These are phyloP conservation scores for Sciurus niger DNA, from an alignment of 2,113 vertebrate species.

Conservation along the genomic window DNA sequence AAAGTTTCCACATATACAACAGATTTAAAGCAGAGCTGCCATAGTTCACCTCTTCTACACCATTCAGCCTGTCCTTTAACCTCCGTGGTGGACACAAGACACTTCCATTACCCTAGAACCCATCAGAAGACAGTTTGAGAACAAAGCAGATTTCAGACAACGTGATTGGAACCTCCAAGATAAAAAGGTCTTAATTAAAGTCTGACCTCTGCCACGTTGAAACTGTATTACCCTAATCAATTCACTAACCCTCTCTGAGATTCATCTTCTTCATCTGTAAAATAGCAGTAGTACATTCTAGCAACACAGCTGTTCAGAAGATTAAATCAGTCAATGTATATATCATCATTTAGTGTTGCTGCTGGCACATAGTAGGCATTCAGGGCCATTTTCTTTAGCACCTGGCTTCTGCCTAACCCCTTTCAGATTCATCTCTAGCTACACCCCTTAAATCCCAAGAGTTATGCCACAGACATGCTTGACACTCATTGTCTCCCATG, in stretches of 20 bases:
- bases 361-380: neutral
- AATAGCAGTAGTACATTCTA: neutral
- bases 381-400: neutral
- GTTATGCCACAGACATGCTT: neutral
- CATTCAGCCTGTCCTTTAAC: neutral
- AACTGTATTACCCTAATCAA: neutral
- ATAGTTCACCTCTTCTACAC: neutral
- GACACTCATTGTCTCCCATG: neutral
- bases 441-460: neutral
- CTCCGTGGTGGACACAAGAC: neutral
- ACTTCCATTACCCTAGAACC: neutral
- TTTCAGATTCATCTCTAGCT: neutral
- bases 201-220: neutral
- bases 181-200: neutral
- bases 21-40: neutral
- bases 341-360: neutral
- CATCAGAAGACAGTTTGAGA: neutral
- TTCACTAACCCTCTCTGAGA: neutral
- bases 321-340: neutral
- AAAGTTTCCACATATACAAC: neutral
- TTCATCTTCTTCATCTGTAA: neutral
- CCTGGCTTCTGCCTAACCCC: neutral
- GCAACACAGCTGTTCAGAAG: neutral
- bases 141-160: neutral
- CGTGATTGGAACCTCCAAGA: neutral